Base-by-base conservation (phyloP, 1,140 invertebrate genomes). In the Nymphalis io region DNA sequence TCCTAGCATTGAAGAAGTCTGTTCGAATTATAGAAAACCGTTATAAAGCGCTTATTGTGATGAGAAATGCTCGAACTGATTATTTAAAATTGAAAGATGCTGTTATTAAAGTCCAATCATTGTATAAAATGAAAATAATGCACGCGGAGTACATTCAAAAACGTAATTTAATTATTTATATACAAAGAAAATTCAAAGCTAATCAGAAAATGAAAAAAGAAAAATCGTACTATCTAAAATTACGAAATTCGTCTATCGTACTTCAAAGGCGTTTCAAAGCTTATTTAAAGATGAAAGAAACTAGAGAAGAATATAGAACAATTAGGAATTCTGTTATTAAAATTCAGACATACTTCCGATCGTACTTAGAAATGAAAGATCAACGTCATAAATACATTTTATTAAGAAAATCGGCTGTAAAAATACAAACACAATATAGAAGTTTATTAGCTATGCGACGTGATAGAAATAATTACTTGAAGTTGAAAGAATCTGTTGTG, bases 241-340 rank as follows among this genome's bases (percentile, higher is more conserved):
- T 91, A 15, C 85, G 81, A 68, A 69, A 76, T 12, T 80, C 91
- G 15, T 76, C 78, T 8, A 75, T 86, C 11, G 53, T 73, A 2
- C 82, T 95, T 38, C 94, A 95, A 80, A 78, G 42, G 3, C 83
- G 84, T 72, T 93, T 88, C 70, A 91, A 81, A 81, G 81, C 87
- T 10, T 81, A 83, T 57, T 60, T 87, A 4, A 15, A 61, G 8
- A 86, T 88, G 79, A 92, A 85, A 64, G 70, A 72, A 44, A 75
- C 81, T 12, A 81, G 89, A 73, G 64, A 82, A 12, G 51, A 81
- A 20, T 95, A 93, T 69, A 8, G 93, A 1, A 60, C 65, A 18
- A 77, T 66, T 75, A 78, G 76, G 33, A 76, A 78, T 44, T 75
- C 81, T 10, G 68, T 70, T n/a, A 75, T 84, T 60, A 18, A 61